Percentiles rank a stretch among this genome's conserved stretches.
Conservation (phyloP, 2,797 vertebrate genomes). For the Acanthurus tractus region DNA sequence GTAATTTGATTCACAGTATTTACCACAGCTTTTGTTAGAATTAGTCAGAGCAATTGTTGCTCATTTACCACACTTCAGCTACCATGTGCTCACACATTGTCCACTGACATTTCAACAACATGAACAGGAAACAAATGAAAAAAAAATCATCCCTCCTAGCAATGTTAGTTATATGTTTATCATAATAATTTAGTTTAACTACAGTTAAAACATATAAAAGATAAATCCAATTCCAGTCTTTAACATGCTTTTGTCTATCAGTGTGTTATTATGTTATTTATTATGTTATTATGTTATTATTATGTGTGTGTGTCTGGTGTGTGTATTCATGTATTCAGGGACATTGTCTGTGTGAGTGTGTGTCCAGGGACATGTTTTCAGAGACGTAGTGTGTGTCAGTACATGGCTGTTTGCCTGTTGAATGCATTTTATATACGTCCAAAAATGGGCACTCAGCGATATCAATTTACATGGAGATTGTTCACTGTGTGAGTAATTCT, state of each 20-base stretch:
- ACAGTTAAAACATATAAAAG: conserved; percentile 23
- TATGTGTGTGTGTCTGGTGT: not conserved
- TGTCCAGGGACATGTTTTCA: not conserved
- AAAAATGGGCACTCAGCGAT: conserved; percentile 54
- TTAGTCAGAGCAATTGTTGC: conserved; percentile 67
- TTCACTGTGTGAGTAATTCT: conserved; percentile 73
- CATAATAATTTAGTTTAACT: not conserved
- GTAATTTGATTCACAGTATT: conserved; percentile 24
- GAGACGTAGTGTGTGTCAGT: not conserved
- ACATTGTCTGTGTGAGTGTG: not conserved
- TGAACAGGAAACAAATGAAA: conserved; percentile 17
- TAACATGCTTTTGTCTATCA: no score
- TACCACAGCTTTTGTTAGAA: conserved; percentile 19
- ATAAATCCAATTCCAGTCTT: conserved; percentile 6
- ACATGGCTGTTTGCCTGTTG: conserved; percentile 50
- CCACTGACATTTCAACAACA: conserved; percentile 27
- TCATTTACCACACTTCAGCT: conserved; percentile 33
- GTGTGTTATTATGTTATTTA: not conserved
- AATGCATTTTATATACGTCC: conserved; percentile 33
- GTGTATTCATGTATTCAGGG: not conserved
- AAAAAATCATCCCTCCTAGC: conserved; percentile 7
- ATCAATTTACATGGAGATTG: conserved; percentile 78
- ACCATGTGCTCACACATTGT: conserved; percentile 1
- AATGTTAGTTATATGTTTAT: conserved; percentile 10
- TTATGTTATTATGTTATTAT: not conserved